Evolutionary conservation across 2,113 vertebrate genomes (phyloP), one percentile per base, ranked within the genome.

Genomic region (Tetrax tetrax): DNA sequence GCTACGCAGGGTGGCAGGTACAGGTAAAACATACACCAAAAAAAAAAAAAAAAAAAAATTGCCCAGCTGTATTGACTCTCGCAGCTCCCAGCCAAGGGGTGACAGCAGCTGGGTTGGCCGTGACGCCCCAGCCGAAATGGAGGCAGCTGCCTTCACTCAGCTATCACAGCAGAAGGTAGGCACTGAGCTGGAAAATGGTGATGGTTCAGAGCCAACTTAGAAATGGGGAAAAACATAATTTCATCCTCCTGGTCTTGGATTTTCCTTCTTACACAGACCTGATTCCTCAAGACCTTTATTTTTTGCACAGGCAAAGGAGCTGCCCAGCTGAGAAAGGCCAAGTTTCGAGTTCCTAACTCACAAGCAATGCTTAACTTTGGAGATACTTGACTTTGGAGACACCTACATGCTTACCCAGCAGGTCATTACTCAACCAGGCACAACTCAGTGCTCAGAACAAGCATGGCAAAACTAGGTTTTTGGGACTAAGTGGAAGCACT

Each of bases 151-250:
- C 38, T 68, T 78, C 43, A 27, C 50, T 45, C 50, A 61, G 45
- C 37, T 72, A 69, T 69, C 16, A 31, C n/a, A 54, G 47, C 5
- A 5, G 31, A 45, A 17, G 0, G 0, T 8, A 57, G 24, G 12
- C 10, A 37, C 22, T 37, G n/a, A 61, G 38, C 6, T 8, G 1
- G 19, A 80, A 81, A 53, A 65, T 4, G 1, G 8, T 61, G 27
- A 45, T 50, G 51, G 27, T 35, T 87, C 43, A 89, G 31, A 78
- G 25, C 6, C 50, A 83, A 35, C 20, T 83, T 64, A 61, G 89
- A 93, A 74, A 74, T 22, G 18, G 9, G 16, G 16, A 0, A 31
- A 77, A 77, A 12, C 7, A 18, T 5, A 0, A 3, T 47, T 89
- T 86, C 2, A 0, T 29, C 12, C 6, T 56, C 14, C 33, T 54